Evolutionary conservation across 2,797 vertebrate genomes (phyloP), one percentile per base, ranked within the genome.

Genomic region (Neosalanx taihuensis): DNA sequence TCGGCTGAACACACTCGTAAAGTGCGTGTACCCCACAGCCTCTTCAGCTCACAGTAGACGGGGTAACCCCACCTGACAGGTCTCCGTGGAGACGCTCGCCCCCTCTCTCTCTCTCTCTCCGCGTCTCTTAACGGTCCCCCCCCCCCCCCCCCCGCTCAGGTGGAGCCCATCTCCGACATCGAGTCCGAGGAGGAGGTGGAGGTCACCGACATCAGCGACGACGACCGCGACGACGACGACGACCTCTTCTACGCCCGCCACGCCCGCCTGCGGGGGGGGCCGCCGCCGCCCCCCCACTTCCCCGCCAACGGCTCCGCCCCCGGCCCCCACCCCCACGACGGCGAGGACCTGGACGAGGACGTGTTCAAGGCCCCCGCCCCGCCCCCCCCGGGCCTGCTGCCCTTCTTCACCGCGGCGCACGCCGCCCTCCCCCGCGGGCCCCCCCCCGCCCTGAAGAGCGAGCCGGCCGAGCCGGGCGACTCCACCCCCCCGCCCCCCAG

Each of bases 191-290:
- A 94, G 78, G 93, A 94, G 65, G 94, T 95, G 62, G 95, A 96
- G 86, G 96, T 97, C 76, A 96, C 95, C 0, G 96, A 97, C 88
- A 95, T 96, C 72, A 97, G 96, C 0, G 96, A 96, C 7, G 93
- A 94, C n/a, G 91, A 95, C 30, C 92, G 94, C 73, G 94, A 95
- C 63, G 94, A 95, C 0, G 94, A 94, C 46, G 91, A 87, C 72
- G 83, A 81, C 56, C 85, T 86, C 49, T 92, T 91, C 75, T 84
- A 87, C 5, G 13, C 77, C 64, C 88, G 79, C 63, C 88, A 41
- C 9, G 37, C 37, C 9, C 37, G 37, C 9, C 37, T 41, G 7
- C 37, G 37, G 37, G 37, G 37, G 0, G 23, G 23, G 23, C 23
- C 23, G 23, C 23, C 23, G 23, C 23, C 23, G 23, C 77, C 15